phyloP scores from a whole-genome alignment of 2,113 vertebrate genomes.

The Apus apus region DNA sequence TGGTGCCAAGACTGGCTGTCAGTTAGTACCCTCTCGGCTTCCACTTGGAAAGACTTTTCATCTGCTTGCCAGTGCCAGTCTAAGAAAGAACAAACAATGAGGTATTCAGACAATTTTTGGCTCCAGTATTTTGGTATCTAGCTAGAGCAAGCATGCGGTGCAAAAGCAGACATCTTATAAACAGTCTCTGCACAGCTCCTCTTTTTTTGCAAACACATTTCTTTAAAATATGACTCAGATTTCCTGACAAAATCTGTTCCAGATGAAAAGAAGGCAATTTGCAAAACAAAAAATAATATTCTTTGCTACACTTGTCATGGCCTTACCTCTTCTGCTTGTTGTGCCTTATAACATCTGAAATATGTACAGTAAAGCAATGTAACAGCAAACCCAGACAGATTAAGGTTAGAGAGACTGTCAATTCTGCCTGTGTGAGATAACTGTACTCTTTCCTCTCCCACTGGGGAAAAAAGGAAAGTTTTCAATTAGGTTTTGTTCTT shows the following conservation, averaged over 20 bases:
- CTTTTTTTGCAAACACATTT: neutral
- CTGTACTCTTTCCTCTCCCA: neutral
- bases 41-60: conserved; percentile 15
- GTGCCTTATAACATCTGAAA: neutral
- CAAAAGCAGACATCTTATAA: neutral
- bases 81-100: conserved; percentile 36
- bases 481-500: neutral
- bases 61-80: neutral
- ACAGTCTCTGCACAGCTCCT: neutral
- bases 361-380: neutral
- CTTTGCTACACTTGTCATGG: neutral
- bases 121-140: neutral
- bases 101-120: neutral
- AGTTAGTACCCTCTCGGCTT: neutral
- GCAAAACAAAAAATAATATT: neutral
- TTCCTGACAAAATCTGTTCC: neutral
- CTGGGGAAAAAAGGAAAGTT: neutral
- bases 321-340: neutral
- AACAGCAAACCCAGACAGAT: neutral
- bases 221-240: neutral
- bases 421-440: neutral
- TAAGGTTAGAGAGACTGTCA: neutral
- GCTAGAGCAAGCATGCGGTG: neutral
- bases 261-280: neutral
- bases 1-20: neutral